A percentile compares a stretch with the other conserved stretches of the same genome.
Evolutionary conservation across 2,888 invertebrate species (phyloP).

Genomic region (Tetropium fuscum): DNA sequence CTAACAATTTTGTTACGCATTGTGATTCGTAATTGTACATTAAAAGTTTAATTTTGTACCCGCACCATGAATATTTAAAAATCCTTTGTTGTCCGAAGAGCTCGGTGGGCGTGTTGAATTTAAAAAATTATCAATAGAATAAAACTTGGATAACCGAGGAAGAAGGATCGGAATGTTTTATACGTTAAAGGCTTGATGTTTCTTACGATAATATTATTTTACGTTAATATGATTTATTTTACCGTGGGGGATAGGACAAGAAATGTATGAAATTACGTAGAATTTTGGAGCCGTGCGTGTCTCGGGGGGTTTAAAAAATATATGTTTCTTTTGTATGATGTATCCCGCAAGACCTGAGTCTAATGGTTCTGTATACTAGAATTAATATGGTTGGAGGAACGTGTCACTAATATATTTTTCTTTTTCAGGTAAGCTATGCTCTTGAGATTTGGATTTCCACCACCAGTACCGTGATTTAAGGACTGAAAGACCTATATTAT

Average conservation of each 20-base stretch:
- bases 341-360: not conserved
- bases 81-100: not conserved
- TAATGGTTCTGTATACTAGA: constrained; percentile 1
- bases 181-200: not conserved
- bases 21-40: constrained; percentile 30
- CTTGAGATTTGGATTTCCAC: no score
- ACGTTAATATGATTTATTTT: constrained; percentile 17
- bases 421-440: constrained; percentile 21
- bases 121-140: not conserved
- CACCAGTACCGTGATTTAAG: not conserved
- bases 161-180: not conserved
- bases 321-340: not conserved
- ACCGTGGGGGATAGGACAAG: not conserved
- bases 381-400: not conserved
- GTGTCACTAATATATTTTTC: constrained; percentile 6
- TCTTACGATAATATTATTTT: constrained; percentile 1
- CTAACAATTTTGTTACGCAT: constrained; percentile 29
- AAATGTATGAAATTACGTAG: constrained; percentile 3
- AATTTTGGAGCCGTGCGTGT: constrained; percentile 3
- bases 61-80: constrained; percentile 26
- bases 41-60: constrained; percentile 31
- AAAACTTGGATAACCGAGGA: not conserved
- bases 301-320: constrained; percentile 1
- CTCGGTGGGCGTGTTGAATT: constrained; percentile 1
- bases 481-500: not conserved